Evolutionary conservation across 2,797 vertebrate species (phyloP).

Genomic region (Enteromius paludinosus): DNA sequence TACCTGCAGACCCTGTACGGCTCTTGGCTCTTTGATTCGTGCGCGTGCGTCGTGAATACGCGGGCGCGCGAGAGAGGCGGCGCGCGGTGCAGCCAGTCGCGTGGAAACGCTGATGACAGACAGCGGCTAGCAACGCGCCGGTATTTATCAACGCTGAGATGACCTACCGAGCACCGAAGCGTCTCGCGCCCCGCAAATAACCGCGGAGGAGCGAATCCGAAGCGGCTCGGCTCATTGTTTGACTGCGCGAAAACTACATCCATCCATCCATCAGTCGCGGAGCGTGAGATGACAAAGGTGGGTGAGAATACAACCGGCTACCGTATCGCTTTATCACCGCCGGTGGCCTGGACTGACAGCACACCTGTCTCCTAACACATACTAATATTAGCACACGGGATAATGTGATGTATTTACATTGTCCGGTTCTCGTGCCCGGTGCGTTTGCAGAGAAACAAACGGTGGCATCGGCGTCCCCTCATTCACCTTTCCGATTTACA

Average conservation of each 20-base stretch:
- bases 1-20: neutral
- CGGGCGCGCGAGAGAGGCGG: constrained; percentile 6
- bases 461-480: neutral
- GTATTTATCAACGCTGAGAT: constrained; percentile 9
- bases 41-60: constrained; percentile 27
- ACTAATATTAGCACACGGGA: neutral
- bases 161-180: neutral
- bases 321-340: neutral
- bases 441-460: neutral
- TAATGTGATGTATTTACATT: neutral
- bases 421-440: neutral
- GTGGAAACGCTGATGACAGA: constrained; percentile 16
- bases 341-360: neutral
- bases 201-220: neutral
- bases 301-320: constrained; percentile 18
- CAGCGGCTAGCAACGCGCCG: neutral
- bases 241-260: neutral
- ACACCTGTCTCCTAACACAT: constrained; percentile 1
- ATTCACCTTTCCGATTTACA: neutral
- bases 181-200: neutral
- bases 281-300: constrained; percentile 55
- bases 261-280: constrained; percentile 17
- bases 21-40: neutral
- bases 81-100: constrained; percentile 20
- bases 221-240: neutral